phyloP scores from a whole-genome alignment of 2,888 invertebrate genomes.

The Drosophila neonasuta region DNA sequence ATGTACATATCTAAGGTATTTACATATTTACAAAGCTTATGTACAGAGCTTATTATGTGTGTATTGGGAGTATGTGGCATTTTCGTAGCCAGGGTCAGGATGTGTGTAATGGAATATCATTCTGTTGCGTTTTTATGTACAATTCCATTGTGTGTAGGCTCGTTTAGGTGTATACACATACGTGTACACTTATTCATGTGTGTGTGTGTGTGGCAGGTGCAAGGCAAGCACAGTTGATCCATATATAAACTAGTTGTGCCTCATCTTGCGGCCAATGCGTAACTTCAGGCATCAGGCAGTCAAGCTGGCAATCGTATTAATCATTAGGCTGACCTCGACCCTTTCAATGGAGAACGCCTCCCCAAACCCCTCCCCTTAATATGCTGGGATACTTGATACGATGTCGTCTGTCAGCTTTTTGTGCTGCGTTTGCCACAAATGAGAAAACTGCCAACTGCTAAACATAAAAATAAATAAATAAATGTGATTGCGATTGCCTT shows the following conservation, averaged over 20 bases:
- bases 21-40: slow-evolving; percentile 16
- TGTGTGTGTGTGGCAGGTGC: slow-evolving; percentile 41
- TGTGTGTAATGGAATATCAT: slow-evolving; percentile 60
- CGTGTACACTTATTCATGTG: background rate
- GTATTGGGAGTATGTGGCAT: slow-evolving; percentile 34
- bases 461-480: slow-evolving; percentile 75
- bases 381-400: slow-evolving; percentile 36
- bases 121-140: slow-evolving; percentile 46
- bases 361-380: background rate
- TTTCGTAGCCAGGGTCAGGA: slow-evolving; percentile 71
- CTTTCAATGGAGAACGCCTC: slow-evolving; percentile 45
- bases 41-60: slow-evolving; percentile 18
- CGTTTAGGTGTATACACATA: slow-evolving; percentile 26
- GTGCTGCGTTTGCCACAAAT: slow-evolving; percentile 66
- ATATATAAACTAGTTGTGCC: slow-evolving; percentile 28
- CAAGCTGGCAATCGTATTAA: slow-evolving; percentile 57
- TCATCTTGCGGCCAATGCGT: slow-evolving; percentile 31
- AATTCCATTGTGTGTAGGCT: slow-evolving; percentile 21
- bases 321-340: slow-evolving; percentile 76
- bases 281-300: slow-evolving; percentile 5
- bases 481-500: slow-evolving; percentile 71
- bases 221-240: slow-evolving; percentile 31
- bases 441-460: slow-evolving; percentile 69
- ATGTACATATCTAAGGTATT: slow-evolving; percentile 41
- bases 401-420: slow-evolving; percentile 64